A percentile compares a stretch with the other conserved stretches of the same genome.
These are phyloP conservation scores for Pogoniulus pusillus DNA, from an alignment of 2,797 vertebrate genomes.

Conservation along the genomic window DNA sequence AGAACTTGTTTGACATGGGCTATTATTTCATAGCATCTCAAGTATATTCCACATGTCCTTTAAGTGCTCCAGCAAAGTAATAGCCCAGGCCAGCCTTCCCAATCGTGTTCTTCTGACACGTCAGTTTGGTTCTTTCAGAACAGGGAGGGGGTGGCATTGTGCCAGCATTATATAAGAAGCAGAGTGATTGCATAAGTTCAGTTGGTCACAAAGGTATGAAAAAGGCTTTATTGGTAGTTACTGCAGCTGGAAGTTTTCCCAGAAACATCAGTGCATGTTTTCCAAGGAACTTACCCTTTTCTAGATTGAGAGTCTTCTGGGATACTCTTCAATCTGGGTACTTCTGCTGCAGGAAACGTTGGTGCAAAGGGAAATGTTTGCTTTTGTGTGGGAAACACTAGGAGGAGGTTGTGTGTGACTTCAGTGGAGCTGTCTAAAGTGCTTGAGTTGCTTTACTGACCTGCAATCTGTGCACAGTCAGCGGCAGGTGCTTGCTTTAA, in stretches of 20 bases:
- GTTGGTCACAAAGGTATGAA: slow-evolving; percentile 42
- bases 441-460: neutral
- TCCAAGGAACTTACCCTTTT: neutral
- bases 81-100: slow-evolving; percentile 41
- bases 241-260: slow-evolving; percentile 3
- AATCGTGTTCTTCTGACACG: slow-evolving; percentile 9
- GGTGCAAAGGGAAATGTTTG: neutral
- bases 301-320: neutral
- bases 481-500: neutral
- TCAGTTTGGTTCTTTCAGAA: slow-evolving; percentile 57
- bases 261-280: neutral
- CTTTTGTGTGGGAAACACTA: fast-evolving
- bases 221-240: slow-evolving; percentile 26
- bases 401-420: neutral
- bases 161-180: slow-evolving; percentile 53
- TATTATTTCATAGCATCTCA: slow-evolving; percentile 60
- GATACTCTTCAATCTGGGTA: neutral
- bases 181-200: slow-evolving; percentile 35
- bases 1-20: slow-evolving; percentile 41
- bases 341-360: neutral
- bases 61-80: slow-evolving; percentile 34
- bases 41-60: slow-evolving; percentile 47
- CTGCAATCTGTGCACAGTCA: neutral
- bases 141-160: slow-evolving; percentile 55
- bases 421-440: neutral